Conservation (phyloP, 2,113 vertebrate species). For the Hystrix brachyura region DNA sequence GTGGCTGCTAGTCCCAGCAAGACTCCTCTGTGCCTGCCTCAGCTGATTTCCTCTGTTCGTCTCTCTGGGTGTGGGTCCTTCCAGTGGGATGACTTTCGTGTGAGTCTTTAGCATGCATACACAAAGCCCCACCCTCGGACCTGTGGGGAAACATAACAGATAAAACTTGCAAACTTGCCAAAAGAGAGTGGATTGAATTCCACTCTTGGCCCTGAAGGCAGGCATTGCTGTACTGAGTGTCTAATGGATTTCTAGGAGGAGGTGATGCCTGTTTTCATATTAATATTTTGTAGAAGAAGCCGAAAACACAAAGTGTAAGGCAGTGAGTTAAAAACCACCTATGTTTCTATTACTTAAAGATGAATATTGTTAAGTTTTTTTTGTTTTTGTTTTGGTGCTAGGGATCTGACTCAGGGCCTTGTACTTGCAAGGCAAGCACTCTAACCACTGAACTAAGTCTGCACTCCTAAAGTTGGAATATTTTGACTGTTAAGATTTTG, state of each 20-base stretch:
- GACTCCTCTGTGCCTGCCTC: background rate
- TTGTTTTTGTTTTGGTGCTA: too few species aligned
- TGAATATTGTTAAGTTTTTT: conserved; percentile 4
- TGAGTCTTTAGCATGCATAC: background rate
- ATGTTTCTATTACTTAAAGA: background rate
- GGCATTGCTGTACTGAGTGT: background rate
- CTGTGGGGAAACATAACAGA: background rate
- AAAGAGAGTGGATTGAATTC: background rate
- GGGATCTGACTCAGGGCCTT: too few species aligned
- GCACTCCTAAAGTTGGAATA: too few species aligned
- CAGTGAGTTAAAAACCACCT: conserved; percentile 16
- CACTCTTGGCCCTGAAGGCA: background rate
- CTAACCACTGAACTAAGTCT: too few species aligned
- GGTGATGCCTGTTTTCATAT: background rate
- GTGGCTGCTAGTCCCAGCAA: background rate
- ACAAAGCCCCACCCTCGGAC: background rate
- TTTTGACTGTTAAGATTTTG: background rate
- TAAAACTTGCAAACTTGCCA: background rate
- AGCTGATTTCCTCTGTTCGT: background rate
- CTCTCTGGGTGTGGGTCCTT: background rate
- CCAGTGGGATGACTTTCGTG: background rate
- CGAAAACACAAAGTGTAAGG: conserved; percentile 6
- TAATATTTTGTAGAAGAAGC: background rate
- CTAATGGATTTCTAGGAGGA: conserved; percentile 15
- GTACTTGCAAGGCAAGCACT: too few species aligned